Base-by-base conservation (phyloP, 2,113 vertebrate species). In the Taurulus bubalis region DNA sequence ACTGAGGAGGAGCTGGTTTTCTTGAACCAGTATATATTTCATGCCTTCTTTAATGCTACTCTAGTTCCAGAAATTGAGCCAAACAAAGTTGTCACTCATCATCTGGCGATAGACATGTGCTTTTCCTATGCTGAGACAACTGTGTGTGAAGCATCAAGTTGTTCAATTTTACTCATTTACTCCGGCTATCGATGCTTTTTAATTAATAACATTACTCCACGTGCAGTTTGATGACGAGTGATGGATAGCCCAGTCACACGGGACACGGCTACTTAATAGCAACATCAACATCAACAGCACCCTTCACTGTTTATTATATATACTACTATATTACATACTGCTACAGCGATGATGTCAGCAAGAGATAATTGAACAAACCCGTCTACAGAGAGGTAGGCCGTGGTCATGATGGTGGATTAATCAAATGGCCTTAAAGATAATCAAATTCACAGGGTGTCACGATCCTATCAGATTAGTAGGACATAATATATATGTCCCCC, bases 261-360 rank as follows among this genome's bases (percentile, higher is more conserved):
- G 82, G 51, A 67, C 20, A 3, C 16, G 75, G 15, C 77, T 71
- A 28, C n/a, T 69, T 49, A 51, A 58, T 42, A 79, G 62, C 15
- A 12, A 28, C 36, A 69, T 36, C 20, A 20, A 26, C 36, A 36
- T 76, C 30, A 53, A 51, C 32, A 71, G 75, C n/a, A 85, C 26
- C 81, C 76, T 47, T 80, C 53, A 20, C 40, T 64, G 34, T 77
- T 38, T 26, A 59, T 68, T n/a, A n/a, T n/a, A n/a, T n/a, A n/a
- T n/a, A n/a, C n/a, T n/a, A n/a, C n/a, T n/a, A n/a, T n/a, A n/a
- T n/a, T n/a, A n/a, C n/a, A n/a, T n/a, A n/a, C n/a, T n/a, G n/a
- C n/a, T n/a, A n/a, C 78, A 56, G 36, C 30, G 26, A 34, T n/a
- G 26, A 65, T 42, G 59, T 20, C 60, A 60, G 14, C 4, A 9